phyloP scores from a whole-genome alignment of 2,113 vertebrate species.

The Bagarius yarrelli region DNA sequence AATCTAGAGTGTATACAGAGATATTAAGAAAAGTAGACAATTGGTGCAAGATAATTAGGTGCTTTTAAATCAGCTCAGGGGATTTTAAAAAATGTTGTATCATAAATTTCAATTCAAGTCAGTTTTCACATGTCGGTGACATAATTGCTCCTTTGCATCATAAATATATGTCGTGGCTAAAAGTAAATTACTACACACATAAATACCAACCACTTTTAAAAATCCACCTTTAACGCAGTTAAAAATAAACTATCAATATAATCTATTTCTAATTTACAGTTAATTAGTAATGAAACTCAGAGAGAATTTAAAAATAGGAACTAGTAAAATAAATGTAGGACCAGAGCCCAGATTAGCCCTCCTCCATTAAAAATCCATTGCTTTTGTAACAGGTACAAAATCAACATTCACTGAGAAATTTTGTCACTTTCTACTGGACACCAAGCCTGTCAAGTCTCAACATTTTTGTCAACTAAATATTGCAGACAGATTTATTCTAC shows the following conservation, averaged over 20 bases:
- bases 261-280: background rate
- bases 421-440: background rate
- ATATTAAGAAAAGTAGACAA: background rate
- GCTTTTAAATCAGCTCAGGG: background rate
- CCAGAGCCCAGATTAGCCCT: conserved; percentile 5
- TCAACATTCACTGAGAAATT: background rate
- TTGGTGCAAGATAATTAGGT: background rate
- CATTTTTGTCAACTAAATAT: background rate
- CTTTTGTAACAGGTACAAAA: background rate
- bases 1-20: background rate
- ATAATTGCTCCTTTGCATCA: background rate
- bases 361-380: background rate
- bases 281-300: background rate
- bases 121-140: no score
- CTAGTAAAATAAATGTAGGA: background rate
- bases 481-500: background rate
- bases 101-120: no score
- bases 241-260: background rate
- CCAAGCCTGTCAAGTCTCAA: background rate
- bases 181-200: background rate
- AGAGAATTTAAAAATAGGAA: background rate
- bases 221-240: background rate
- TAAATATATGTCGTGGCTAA: background rate
- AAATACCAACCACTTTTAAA: no score
- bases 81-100: background rate